A percentile compares a stretch with the other conserved stretches of the same genome.
Conservation (phyloP, 2,797 vertebrate species). For the Crocidura indochinensis region DNA sequence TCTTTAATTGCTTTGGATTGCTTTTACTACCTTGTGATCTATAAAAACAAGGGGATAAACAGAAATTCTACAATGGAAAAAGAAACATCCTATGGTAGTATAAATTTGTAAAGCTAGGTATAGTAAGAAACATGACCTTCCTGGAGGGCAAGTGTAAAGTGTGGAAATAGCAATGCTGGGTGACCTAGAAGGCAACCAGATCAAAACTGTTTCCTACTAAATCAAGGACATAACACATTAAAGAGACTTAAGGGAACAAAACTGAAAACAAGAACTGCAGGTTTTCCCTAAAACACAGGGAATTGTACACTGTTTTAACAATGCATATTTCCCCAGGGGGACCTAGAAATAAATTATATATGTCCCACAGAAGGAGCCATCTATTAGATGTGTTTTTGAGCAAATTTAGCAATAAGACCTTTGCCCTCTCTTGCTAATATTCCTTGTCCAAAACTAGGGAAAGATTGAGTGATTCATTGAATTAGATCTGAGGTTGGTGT, state of each 20-base stretch:
- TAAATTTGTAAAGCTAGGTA: conserved; percentile 6
- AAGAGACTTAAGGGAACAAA: neutral
- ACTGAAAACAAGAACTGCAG: neutral
- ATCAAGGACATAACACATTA: neutral
- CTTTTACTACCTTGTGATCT: neutral
- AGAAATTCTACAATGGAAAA: neutral
- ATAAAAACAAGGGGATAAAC: neutral
- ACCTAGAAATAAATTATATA: neutral
- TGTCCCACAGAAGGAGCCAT: neutral
- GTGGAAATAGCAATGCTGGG: neutral
- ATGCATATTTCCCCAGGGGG: neutral
- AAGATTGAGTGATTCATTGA: neutral
- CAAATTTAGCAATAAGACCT: neutral
- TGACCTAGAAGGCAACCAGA: neutral
- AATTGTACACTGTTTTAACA: neutral
- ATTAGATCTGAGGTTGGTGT: neutral
- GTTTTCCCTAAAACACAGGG: neutral
- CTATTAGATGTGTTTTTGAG: neutral
- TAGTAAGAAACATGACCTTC: neutral
- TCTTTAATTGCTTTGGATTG: too few relatives aligned
- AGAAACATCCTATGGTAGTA: too few relatives aligned
- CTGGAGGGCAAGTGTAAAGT: neutral
- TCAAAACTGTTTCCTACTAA: neutral
- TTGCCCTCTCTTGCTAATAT: neutral
- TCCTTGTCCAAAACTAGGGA: neutral